A percentile compares a stretch with the other conserved stretches of the same genome.
These are phyloP conservation scores for Watsonalla cultraria DNA, from an alignment of 2,888 invertebrate species.

Conservation along the genomic window DNA sequence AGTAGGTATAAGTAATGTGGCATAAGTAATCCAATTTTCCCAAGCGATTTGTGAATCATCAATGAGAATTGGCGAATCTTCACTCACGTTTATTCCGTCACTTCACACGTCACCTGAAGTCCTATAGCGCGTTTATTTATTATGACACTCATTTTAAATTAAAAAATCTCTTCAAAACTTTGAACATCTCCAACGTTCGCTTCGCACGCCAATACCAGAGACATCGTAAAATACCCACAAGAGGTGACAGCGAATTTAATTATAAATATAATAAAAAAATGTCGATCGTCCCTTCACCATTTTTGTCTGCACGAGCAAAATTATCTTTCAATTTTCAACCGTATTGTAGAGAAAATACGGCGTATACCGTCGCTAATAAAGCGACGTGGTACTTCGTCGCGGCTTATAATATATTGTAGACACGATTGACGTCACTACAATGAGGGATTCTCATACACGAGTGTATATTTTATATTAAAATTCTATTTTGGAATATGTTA, in stretches of 20 bases:
- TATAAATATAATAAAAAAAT: conserved; percentile 76
- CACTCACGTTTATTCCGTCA: not conserved
- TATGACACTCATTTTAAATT: conserved; percentile 34
- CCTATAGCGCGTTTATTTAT: not conserved
- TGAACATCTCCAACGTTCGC: conserved; percentile 48
- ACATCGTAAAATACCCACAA: conserved; percentile 56
- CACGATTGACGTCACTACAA: conserved; percentile 67
- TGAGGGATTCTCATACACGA: conserved; percentile 53
- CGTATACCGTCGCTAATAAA: conserved; percentile 22
- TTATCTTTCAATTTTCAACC: conserved; percentile 47
- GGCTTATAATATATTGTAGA: conserved; percentile 67
- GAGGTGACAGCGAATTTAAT: conserved; percentile 77
- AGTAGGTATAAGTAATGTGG: no score
- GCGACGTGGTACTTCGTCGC: conserved; percentile 27
- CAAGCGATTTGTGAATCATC: no score
- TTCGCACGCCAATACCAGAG: conserved; percentile 68
- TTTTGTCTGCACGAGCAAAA: conserved; percentile 30
- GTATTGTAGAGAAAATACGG: conserved; percentile 35
- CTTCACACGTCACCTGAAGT: not conserved
- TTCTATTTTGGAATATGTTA: conserved; percentile 60
- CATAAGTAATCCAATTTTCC: no score
- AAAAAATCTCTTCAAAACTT: conserved; percentile 53
- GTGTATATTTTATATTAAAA: conserved; percentile 55
- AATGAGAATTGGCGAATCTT: no score
- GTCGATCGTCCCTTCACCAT: conserved; percentile 64